Conservation (phyloP, 2,888 invertebrate species). For the Scaptomyza polygonia region DNA sequence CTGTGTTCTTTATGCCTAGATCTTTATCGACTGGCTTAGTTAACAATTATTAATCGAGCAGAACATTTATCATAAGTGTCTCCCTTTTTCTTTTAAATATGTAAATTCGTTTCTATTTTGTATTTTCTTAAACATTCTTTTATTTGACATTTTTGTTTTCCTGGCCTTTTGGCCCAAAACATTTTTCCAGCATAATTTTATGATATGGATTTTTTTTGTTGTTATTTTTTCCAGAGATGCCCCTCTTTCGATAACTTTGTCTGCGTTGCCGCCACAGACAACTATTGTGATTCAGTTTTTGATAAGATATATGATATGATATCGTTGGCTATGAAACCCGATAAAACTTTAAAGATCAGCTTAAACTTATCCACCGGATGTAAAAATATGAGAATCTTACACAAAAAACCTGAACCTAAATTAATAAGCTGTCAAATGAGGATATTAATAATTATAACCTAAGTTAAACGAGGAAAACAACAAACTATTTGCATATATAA, state of each 20-base stretch:
- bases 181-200: slow-evolving; percentile 56
- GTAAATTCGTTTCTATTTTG: slow-evolving; percentile 50
- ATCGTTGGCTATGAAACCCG: slow-evolving; percentile 46
- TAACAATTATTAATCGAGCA: slow-evolving; percentile 80
- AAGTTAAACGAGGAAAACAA: too few species aligned
- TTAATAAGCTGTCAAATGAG: slow-evolving; percentile 50
- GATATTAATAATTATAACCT: neutral
- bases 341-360: slow-evolving; percentile 51
- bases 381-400: slow-evolving; percentile 38
- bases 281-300: slow-evolving; percentile 27
- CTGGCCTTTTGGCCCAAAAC: slow-evolving; percentile 42
- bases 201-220: slow-evolving; percentile 12
- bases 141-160: slow-evolving; percentile 41
- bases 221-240: slow-evolving; percentile 34
- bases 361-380: slow-evolving; percentile 53
- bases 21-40: slow-evolving; percentile 70
- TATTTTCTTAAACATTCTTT: slow-evolving; percentile 10
- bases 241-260: slow-evolving; percentile 63
- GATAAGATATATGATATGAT: slow-evolving; percentile 34
- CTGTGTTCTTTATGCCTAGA: slow-evolving; percentile 41
- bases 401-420: slow-evolving; percentile 7
- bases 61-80: slow-evolving; percentile 71
- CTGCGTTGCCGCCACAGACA: slow-evolving; percentile 45
- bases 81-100: slow-evolving; percentile 55
- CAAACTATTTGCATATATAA: too few species aligned